These are phyloP conservation scores for Platichthys flesus DNA, from an alignment of 2,113 vertebrate species.

Conservation along the genomic window DNA sequence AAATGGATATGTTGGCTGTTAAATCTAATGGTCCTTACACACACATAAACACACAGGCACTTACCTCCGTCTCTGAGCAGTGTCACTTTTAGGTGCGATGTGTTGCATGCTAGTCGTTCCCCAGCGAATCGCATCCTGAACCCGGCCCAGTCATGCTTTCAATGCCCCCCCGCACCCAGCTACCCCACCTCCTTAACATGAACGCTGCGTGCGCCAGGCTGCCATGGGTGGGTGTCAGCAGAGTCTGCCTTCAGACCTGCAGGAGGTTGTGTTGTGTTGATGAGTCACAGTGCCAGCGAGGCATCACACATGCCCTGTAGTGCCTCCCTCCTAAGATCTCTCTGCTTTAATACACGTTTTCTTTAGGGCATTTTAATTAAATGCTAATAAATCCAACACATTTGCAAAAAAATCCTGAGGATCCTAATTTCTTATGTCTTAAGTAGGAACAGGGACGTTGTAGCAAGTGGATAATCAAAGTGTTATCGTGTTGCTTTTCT, in stretches of 20 bases:
- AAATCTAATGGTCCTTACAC: neutral
- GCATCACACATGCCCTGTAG: conserved; percentile 56
- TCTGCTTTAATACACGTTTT: conserved; percentile 52
- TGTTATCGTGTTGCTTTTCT: conserved; percentile 18
- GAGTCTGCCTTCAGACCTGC: conserved; percentile 51
- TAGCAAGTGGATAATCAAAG: conserved; percentile 35
- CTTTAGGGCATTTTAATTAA: conserved; percentile 59
- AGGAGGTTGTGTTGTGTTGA: conserved; percentile 61
- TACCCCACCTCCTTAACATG: conserved; percentile 6
- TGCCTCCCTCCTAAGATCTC: conserved; percentile 50
- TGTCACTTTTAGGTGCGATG: neutral
- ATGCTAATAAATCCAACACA: conserved; percentile 46
- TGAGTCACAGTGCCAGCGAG: conserved; percentile 67
- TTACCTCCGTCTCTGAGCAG: conserved; percentile 39
- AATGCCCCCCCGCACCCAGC: neutral
- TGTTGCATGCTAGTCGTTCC: neutral
- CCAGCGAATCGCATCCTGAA: neutral
- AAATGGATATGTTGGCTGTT: neutral
- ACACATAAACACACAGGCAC: conserved; percentile 4
- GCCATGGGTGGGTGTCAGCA: conserved; percentile 40
- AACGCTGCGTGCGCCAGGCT: conserved; percentile 33
- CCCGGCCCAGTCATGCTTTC: neutral
- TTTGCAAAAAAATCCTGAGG: too few relatives aligned
- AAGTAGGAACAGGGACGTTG: neutral
- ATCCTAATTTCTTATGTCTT: neutral